Evolutionary conservation across 2,113 vertebrate species (phyloP), one percentile per base, ranked within the genome.

Genomic region (Haemorhous mexicanus): DNA sequence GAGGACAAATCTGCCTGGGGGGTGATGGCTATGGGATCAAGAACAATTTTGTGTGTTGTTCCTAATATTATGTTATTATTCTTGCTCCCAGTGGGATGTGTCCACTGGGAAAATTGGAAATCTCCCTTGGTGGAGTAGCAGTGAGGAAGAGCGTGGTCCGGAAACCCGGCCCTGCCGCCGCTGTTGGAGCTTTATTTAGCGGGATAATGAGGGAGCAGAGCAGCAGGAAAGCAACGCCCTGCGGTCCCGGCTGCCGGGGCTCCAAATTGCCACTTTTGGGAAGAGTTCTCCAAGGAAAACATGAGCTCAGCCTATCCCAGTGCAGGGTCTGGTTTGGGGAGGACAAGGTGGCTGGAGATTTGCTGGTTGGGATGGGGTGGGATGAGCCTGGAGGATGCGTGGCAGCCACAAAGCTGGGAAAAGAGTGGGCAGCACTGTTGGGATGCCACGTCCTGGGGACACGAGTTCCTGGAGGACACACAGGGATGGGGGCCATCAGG

Each of bases 221-320:
- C n/a, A 5, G 93, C 89, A 96, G 94, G 95, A 94, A 94, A 94
- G 93, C 58, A 94, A 91, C 94, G 47, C 96, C 91, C 95, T 95
- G 94, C 0, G 58, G 89, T 89, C 73, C 11, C 0, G 2, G 44
- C 69, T 84, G 46, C 75, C 0, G 1, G 37, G 46, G 43, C 33
- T 86, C 52, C 62, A 94, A 95, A 94, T 93, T 94, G 91, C 83
- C 72, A 72, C 88, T 84, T 85, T 87, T 41, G 79, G 78, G 72
- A 75, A 88, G 84, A 78, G 5, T 13, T 37, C 37, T 91, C 92
- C 87, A 91, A 92, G 87, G 84, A 85, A 74, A 89, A 70, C 77
- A 89, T 9, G 64, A 94, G 90, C 78, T 96, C 74, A 93, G 89
- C 69, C 53, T 61, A 13, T 9, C 37, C 77, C 16, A 0, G 14